Conservation (phyloP, 1,140 invertebrate species). For the Meloidogyne exigua region DNA sequence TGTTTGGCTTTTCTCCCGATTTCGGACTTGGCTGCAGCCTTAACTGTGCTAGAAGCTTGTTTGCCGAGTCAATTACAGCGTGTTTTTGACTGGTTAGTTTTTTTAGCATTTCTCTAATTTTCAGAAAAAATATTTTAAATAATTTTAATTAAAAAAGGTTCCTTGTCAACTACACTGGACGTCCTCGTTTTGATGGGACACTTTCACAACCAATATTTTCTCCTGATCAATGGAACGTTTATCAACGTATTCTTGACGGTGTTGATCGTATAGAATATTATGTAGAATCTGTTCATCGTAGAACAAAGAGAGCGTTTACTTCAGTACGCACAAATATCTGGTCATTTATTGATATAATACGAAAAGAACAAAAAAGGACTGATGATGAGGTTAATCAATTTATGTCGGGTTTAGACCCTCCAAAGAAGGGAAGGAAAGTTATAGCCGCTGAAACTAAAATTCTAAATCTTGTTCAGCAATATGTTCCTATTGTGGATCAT, state of each 20-base stretch:
- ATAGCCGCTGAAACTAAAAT: conserved; percentile 8
- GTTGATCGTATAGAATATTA: conserved; percentile 5
- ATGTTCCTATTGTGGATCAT: background rate
- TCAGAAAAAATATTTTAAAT: background rate
- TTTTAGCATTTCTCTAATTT: background rate
- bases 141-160: conserved; percentile 10
- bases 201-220: conserved; percentile 13
- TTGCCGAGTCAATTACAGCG: conserved; percentile 3
- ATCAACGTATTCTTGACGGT: conserved; percentile 7
- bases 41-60: conserved; percentile 14
- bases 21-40: conserved; percentile 1
- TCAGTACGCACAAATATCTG: background rate
- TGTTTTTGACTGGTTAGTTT: conserved; percentile 22
- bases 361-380: conserved; percentile 11
- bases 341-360: conserved; percentile 14
- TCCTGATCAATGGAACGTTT: conserved; percentile 19
- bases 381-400: conserved; percentile 15
- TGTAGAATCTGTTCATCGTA: conserved; percentile 5
- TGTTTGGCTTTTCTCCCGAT: conserved; percentile 15
- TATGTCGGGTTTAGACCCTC: conserved; percentile 11
- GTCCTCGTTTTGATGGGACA: conserved; percentile 16
- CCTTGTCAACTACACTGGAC: conserved; percentile 17
- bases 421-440: background rate
- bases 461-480: conserved; percentile 9
- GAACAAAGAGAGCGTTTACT: conserved; percentile 3